Percentiles rank a stretch among this genome's conserved stretches.
phyloP scores from a whole-genome alignment of 37 sponge, comb jelly and placozoan species.

The Hexactinellida sp. region DNA sequence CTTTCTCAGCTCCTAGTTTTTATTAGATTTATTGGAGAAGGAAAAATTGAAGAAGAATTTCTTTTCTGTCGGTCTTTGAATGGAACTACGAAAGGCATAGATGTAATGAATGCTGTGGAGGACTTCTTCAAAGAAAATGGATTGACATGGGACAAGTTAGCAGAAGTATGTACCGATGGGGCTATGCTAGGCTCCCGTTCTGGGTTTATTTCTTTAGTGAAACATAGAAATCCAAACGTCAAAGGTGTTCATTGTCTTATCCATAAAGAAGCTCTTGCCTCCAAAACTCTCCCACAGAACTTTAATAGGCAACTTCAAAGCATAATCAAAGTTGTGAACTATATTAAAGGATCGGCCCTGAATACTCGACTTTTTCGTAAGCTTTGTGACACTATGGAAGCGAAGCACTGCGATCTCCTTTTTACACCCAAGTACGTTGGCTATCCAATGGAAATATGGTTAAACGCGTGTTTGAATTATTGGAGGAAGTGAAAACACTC shows the following conservation, averaged over 20 bases:
- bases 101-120: background rate
- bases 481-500: constrained; percentile 15
- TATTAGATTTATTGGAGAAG: background rate
- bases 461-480: constrained; percentile 15
- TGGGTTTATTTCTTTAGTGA: constrained; percentile 11
- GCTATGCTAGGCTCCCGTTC: background rate
- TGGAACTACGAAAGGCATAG: background rate
- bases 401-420: constrained; percentile 9
- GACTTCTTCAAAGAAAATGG: background rate
- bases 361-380: constrained; percentile 8
- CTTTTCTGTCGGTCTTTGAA: background rate
- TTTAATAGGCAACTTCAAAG: constrained; percentile 17
- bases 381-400: background rate
- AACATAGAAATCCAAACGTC: constrained; percentile 17
- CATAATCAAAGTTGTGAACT: background rate
- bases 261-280: constrained; percentile 13
- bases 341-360: constrained; percentile 15
- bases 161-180: background rate
- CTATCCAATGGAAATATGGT: constrained; percentile 1
- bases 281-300: constrained; percentile 11
- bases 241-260: constrained; percentile 6
- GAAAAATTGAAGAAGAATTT: background rate
- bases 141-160: background rate
- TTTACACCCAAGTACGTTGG: constrained; percentile 3
- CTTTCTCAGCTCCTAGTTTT: background rate